These are phyloP conservation scores for Torymus texanus DNA, from an alignment of 2,888 invertebrate genomes.

Conservation along the genomic window DNA sequence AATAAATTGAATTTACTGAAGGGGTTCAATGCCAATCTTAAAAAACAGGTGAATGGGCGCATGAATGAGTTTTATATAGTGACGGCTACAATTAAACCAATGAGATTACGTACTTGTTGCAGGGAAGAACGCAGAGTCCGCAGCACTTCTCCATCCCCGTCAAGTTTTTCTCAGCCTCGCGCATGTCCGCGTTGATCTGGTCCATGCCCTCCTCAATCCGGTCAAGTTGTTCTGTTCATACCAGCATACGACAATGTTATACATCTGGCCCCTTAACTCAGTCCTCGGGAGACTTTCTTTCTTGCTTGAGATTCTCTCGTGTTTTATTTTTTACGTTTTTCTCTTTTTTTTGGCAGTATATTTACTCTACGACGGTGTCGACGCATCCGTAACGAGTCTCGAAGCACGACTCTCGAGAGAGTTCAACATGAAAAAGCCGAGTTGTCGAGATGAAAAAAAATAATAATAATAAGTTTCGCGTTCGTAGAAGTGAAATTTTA, in stretches of 20 bases:
- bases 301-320: slow-evolving; percentile 25
- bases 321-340: slow-evolving; percentile 17
- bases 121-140: slow-evolving; percentile 98
- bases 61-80: too few relatives aligned
- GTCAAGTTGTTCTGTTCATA: slow-evolving; percentile 95
- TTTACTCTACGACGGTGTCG: not conserved
- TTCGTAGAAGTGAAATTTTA: not conserved
- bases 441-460: not conserved
- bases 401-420: slow-evolving; percentile 15
- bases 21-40: too few relatives aligned
- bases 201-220: slow-evolving; percentile 99
- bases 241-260: slow-evolving; percentile 53
- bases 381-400: slow-evolving; percentile 23
- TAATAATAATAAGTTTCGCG: not conserved
- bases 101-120: slow-evolving; percentile 90
- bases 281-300: slow-evolving; percentile 40
- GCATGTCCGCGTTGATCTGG: slow-evolving; percentile 99
- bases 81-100: not conserved
- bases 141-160: slow-evolving; percentile 99
- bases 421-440: not conserved
- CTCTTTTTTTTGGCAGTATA: not conserved
- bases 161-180: slow-evolving; percentile 99
- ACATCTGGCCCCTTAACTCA: slow-evolving; percentile 28
- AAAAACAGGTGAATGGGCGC: not conserved
- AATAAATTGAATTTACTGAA: not conserved